Evolutionary conservation across 2,888 invertebrate species (phyloP).

Genomic region (Hypolimnas misippus): DNA sequence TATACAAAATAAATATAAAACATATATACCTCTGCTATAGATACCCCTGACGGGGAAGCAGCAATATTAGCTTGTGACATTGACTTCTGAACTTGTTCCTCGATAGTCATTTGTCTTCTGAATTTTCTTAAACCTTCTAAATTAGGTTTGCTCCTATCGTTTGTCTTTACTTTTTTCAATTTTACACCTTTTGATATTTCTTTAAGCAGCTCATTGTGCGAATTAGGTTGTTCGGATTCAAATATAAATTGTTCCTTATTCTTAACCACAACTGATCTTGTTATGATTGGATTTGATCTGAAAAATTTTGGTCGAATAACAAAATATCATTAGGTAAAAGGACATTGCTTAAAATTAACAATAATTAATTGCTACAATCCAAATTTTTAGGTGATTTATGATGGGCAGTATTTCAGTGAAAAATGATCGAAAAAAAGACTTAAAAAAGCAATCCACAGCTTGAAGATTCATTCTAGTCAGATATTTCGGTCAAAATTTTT

Average conservation of each 20-base stretch:
- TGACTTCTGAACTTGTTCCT: conserved; percentile 94
- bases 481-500: too few relatives aligned
- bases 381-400: too few relatives aligned
- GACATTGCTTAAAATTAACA: too few relatives aligned
- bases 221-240: conserved; percentile 92
- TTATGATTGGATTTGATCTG: conserved; percentile 86
- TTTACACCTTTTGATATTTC: conserved; percentile 91
- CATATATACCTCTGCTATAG: conserved; percentile 67
- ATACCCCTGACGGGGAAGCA: conserved; percentile 75
- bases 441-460: too few relatives aligned
- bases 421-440: too few relatives aligned
- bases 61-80: conserved; percentile 87
- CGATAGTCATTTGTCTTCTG: conserved; percentile 94
- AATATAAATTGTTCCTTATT: conserved; percentile 92
- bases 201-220: conserved; percentile 91
- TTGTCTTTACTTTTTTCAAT: conserved; percentile 90
- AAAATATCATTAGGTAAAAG: too few relatives aligned
- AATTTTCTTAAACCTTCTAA: conserved; percentile 93
- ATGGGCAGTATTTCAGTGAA: too few relatives aligned
- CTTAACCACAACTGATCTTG: conserved; percentile 85
- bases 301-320: too few relatives aligned
- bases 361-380: too few relatives aligned
- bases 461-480: too few relatives aligned
- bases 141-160: conserved; percentile 94
- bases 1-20: too few relatives aligned